phyloP scores from a whole-genome alignment of 2,113 vertebrate species.

The Poicephalus meyeri region DNA sequence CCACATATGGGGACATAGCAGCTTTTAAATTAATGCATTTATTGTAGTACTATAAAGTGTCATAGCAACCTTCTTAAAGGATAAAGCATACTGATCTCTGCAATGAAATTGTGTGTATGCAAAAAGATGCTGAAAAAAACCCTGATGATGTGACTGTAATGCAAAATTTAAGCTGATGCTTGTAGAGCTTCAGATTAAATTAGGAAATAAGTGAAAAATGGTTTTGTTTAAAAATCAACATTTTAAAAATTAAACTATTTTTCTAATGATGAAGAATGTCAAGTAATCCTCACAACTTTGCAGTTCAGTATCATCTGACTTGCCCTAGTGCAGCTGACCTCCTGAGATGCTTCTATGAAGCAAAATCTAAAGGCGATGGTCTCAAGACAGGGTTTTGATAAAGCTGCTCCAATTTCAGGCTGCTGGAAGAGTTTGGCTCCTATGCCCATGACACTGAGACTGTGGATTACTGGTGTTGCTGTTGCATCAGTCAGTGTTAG shows the following conservation, averaged over 20 bases:
- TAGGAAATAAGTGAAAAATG: background rate
- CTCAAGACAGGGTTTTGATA: background rate
- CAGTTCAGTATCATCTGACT: background rate
- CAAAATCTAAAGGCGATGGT: background rate
- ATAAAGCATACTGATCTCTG: background rate
- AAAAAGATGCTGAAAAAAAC: background rate
- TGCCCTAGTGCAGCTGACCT: background rate
- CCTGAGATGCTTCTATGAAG: background rate
- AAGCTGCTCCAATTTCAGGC: background rate
- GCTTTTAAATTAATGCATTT: background rate
- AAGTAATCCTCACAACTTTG: background rate
- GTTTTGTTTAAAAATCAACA: background rate
- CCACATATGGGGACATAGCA: background rate
- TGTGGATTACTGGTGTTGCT: background rate
- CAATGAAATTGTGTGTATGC: background rate
- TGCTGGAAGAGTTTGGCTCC: background rate
- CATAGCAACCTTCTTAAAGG: background rate
- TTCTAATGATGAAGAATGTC: background rate
- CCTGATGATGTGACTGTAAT: background rate
- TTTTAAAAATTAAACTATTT: background rate
- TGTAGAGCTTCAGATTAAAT: background rate
- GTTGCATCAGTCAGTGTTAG: background rate
- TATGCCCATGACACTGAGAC: accelerated
- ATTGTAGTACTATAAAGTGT: background rate
- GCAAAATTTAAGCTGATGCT: background rate